Percentiles rank a stretch among this genome's conserved stretches.
phyloP scores from a whole-genome alignment of 1,140 invertebrate genomes.

The Drosophila baimaii region DNA sequence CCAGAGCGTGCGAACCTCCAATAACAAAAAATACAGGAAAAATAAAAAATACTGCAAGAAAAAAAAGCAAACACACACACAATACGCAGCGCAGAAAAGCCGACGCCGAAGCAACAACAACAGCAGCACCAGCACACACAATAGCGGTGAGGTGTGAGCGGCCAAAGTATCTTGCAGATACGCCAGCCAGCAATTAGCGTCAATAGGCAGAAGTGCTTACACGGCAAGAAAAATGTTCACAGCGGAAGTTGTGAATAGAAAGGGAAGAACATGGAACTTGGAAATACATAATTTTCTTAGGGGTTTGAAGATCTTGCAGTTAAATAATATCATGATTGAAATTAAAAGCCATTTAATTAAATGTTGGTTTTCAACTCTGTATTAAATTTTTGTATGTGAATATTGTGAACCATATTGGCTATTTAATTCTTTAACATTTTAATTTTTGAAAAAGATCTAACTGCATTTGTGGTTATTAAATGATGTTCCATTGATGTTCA shows the following conservation, averaged over 20 bases:
- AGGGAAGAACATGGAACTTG: background rate
- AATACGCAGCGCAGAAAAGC: conserved; percentile 26
- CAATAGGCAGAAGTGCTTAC: conserved; percentile 49
- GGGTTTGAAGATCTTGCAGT: too few species aligned
- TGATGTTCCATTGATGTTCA: background rate
- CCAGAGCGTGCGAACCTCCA: conserved; percentile 64
- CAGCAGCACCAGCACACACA: conserved; percentile 14
- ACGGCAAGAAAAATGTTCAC: background rate
- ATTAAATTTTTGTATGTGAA: too few species aligned
- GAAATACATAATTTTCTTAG: background rate
- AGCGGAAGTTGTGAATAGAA: background rate
- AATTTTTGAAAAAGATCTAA: too few species aligned
- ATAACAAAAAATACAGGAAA: conserved; percentile 42
- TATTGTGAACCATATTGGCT: too few species aligned
- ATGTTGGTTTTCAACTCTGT: too few species aligned
- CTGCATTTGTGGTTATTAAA: background rate
- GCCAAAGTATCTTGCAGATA: conserved; percentile 64
- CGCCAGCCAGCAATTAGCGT: conserved; percentile 75
- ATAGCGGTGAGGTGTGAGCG: conserved; percentile 37
- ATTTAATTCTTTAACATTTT: too few species aligned
- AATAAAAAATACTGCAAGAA: conserved; percentile 15
- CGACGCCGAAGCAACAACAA: conserved; percentile 36
- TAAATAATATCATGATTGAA: too few species aligned
- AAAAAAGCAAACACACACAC: conserved; percentile 8
- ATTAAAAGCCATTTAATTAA: too few species aligned